A percentile compares a stretch with the other conserved stretches of the same genome.
phyloP scores from a whole-genome alignment of 2,888 invertebrate species.

The Crematogaster levior region DNA sequence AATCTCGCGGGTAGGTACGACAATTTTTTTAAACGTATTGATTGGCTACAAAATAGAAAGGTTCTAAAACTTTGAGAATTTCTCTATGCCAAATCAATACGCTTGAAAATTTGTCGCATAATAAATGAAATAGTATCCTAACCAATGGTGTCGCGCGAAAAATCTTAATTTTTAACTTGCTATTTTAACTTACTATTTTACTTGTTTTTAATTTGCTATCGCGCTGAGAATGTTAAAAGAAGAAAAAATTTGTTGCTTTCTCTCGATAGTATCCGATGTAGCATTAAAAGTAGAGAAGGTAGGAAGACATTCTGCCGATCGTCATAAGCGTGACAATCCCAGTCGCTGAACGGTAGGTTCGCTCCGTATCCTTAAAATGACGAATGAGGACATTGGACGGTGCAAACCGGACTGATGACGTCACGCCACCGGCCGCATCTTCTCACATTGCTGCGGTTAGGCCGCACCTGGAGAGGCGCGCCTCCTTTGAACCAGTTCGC shows the following conservation, averaged over 20 bases:
- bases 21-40: no score
- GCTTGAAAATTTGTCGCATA: no score
- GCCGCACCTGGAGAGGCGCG: slow-evolving; percentile 64
- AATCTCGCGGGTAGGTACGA: background rate
- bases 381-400: slow-evolving; percentile 21
- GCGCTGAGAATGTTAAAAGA: background rate
- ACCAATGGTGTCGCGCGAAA: no score
- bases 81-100: no score
- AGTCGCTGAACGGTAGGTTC: background rate
- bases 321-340: background rate
- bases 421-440: slow-evolving; percentile 28
- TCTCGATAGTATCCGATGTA: background rate
- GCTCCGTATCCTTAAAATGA: background rate
- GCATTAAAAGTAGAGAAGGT: background rate
- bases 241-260: background rate
- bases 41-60: no score
- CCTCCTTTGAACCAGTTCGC: slow-evolving; percentile 68
- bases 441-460: slow-evolving; percentile 15
- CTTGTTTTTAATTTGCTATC: background rate
- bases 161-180: background rate
- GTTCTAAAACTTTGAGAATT: no score
- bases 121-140: no score
- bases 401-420: slow-evolving; percentile 27
- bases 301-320: no score
- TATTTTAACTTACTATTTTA: no score